Percentiles rank a stretch among this genome's conserved stretches.
Conservation (phyloP, 1,140 invertebrate genomes). For the Reticulitermes speratus region DNA sequence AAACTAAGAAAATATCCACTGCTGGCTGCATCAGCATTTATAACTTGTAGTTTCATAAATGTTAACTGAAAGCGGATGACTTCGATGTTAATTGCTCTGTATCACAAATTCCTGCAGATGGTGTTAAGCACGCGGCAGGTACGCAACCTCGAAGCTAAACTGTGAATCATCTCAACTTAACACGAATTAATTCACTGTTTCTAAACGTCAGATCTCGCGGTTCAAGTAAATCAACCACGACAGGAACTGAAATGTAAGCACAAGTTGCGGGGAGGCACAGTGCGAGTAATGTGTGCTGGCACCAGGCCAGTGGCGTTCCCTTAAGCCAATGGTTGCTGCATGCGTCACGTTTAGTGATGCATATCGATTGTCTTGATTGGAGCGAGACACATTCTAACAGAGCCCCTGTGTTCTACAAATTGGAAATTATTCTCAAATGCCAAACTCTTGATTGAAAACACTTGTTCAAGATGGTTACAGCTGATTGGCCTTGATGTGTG, state of each 20-base stretch:
- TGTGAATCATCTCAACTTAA: too few relatives aligned
- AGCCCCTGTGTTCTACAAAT: slow-evolving; percentile 6
- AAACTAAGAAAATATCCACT: too few relatives aligned
- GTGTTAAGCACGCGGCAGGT: too few relatives aligned
- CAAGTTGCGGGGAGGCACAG: background rate
- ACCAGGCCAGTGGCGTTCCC: background rate
- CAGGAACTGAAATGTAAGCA: background rate
- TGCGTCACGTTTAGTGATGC: background rate
- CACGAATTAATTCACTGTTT: too few relatives aligned
- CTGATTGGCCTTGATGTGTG: slow-evolving; percentile 14
- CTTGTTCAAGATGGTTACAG: slow-evolving; percentile 7
- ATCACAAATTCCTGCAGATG: too few relatives aligned
- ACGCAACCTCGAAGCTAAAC: too few relatives aligned
- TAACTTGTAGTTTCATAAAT: too few relatives aligned
- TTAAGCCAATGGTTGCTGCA: background rate
- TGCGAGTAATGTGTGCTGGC: background rate
- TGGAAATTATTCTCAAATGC: slow-evolving; percentile 17
- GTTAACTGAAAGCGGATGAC: too few relatives aligned
- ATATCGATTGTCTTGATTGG: slow-evolving; percentile 1
- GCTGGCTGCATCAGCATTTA: too few relatives aligned
- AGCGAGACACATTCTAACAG: background rate
- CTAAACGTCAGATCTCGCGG: background rate
- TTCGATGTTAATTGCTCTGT: too few relatives aligned
- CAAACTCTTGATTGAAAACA: slow-evolving; percentile 9
- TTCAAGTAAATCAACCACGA: background rate